Conservation (phyloP, 2,888 invertebrate genomes). For the Caenorhabditis macrosperma region DNA sequence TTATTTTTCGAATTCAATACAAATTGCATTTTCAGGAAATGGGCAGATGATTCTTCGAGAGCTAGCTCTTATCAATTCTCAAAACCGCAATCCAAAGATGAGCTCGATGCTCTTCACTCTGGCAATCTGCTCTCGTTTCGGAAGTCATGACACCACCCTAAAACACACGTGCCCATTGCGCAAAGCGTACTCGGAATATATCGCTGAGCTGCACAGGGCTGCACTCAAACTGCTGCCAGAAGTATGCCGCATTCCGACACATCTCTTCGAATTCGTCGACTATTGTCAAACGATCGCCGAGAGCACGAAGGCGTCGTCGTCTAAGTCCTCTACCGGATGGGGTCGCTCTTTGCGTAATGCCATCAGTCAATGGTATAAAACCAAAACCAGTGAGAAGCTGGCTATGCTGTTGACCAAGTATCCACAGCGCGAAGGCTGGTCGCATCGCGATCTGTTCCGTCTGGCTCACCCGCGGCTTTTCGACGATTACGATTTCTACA, state of each 20-base stretch:
- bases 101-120: slow-evolving; percentile 84
- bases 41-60: slow-evolving; percentile 80
- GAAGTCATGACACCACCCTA: slow-evolving; percentile 69
- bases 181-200: slow-evolving; percentile 58
- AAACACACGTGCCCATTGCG: slow-evolving; percentile 58
- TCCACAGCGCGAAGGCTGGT: slow-evolving; percentile 85
- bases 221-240: slow-evolving; percentile 78
- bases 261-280: slow-evolving; percentile 85
- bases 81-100: slow-evolving; percentile 80
- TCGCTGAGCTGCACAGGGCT: slow-evolving; percentile 61
- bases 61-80: slow-evolving; percentile 78
- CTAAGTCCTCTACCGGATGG: slow-evolving; percentile 81
- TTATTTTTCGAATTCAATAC: too few species aligned
- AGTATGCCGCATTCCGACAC: slow-evolving; percentile 85
- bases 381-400: slow-evolving; percentile 84
- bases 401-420: slow-evolving; percentile 85
- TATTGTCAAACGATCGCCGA: slow-evolving; percentile 83
- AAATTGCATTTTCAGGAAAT: too few species aligned
- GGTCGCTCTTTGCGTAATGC: slow-evolving; percentile 85
- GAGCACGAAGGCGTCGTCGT: slow-evolving; percentile 44
- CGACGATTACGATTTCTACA: background rate
- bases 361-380: slow-evolving; percentile 84
- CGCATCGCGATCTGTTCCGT: slow-evolving; percentile 86
- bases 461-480: slow-evolving; percentile 74
- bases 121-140: slow-evolving; percentile 84